Evolutionary conservation across 2,888 invertebrate species (phyloP).

Genomic region (Acronicta leporina): DNA sequence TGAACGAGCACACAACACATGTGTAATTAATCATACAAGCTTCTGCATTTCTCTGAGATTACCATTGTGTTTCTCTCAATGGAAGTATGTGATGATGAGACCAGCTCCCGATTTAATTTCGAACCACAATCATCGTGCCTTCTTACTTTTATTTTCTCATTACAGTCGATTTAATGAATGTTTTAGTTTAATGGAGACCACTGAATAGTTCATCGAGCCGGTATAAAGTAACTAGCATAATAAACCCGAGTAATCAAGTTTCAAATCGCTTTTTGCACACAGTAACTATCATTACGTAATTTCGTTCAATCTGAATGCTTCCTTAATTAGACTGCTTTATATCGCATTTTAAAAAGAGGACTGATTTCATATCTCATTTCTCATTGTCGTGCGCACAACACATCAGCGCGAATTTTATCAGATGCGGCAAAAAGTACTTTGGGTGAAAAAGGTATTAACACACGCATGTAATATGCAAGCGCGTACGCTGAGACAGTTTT

Average conservation of each 20-base stretch:
- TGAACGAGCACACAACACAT: slow-evolving; percentile 36
- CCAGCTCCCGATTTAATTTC: slow-evolving; percentile 77
- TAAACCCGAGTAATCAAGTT: slow-evolving; percentile 55
- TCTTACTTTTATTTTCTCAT: slow-evolving; percentile 70
- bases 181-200: slow-evolving; percentile 68
- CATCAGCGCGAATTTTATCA: slow-evolving; percentile 78
- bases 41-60: slow-evolving; percentile 75
- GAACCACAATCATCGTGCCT: slow-evolving; percentile 69
- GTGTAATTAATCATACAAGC: slow-evolving; percentile 78
- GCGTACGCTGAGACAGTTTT: slow-evolving; percentile 73
- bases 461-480: slow-evolving; percentile 51
- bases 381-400: slow-evolving; percentile 67
- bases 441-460: slow-evolving; percentile 55
- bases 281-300: slow-evolving; percentile 55
- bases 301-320: slow-evolving; percentile 52
- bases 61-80: slow-evolving; percentile 76
- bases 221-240: slow-evolving; percentile 51
- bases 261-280: slow-evolving; percentile 57
- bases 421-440: slow-evolving; percentile 69
- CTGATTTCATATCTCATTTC: slow-evolving; percentile 62
- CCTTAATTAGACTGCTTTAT: slow-evolving; percentile 55
- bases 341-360: slow-evolving; percentile 53
- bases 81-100: slow-evolving; percentile 64
- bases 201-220: slow-evolving; percentile 60
- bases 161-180: slow-evolving; percentile 73